A percentile compares a stretch with the other conserved stretches of the same genome.
phyloP scores from a whole-genome alignment of 2,113 vertebrate genomes.

The Macquaria australasica region DNA sequence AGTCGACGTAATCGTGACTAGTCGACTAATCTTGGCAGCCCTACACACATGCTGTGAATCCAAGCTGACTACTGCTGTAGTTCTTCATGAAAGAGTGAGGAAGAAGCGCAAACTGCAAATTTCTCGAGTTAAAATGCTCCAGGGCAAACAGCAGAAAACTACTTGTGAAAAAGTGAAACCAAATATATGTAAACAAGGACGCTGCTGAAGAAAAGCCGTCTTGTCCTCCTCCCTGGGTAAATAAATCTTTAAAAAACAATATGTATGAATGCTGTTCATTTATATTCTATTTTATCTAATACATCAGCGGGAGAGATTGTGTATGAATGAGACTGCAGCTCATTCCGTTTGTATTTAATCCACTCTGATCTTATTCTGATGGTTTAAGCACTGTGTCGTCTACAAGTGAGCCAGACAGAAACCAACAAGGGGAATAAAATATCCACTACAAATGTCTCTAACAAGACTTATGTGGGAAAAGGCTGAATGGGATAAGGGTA shows the following conservation, averaged over 20 bases:
- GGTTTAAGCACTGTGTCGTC: slow-evolving; percentile 37
- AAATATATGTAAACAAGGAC: neutral
- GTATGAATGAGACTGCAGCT: slow-evolving; percentile 21
- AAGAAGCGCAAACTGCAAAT: neutral
- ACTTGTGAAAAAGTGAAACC: neutral
- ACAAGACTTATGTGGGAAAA: slow-evolving; percentile 70
- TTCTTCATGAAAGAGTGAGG: neutral
- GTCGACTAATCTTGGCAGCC: no score
- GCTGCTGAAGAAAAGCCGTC: neutral
- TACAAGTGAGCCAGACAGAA: slow-evolving; percentile 35
- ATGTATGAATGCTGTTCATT: slow-evolving; percentile 19
- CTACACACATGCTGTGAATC: slow-evolving; percentile 13
- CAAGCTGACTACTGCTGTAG: neutral
- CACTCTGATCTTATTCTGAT: slow-evolving; percentile 41
- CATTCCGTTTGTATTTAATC: slow-evolving; percentile 37
- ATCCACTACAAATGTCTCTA: slow-evolving; percentile 56
- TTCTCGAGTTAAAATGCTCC: neutral
- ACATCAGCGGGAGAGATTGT: slow-evolving; percentile 1
- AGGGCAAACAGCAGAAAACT: neutral
- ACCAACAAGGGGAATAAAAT: slow-evolving; percentile 56
- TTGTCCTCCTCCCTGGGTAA: neutral
- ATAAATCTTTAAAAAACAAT: slow-evolving; percentile 18
- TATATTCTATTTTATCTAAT: slow-evolving; percentile 14
- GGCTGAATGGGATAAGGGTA: slow-evolving; percentile 59
- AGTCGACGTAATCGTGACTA: no score